Evolutionary conservation across 1,140 invertebrate genomes (phyloP), one percentile per base, ranked within the genome.

Genomic region (Pantala flavescens): DNA sequence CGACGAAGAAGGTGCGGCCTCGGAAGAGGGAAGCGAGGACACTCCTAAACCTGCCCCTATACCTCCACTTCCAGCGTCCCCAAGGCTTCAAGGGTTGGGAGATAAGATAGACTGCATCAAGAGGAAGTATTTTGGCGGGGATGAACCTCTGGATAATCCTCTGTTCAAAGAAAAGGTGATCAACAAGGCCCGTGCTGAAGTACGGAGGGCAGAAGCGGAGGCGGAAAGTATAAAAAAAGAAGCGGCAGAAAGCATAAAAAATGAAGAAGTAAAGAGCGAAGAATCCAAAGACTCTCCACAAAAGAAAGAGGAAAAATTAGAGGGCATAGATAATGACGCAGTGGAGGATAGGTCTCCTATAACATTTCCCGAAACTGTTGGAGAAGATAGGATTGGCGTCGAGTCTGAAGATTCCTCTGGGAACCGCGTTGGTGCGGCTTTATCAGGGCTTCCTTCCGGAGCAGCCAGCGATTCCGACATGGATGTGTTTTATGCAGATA

Each of bases 51-150:
- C n/a, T 1, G 49, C 49, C 5, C 49, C 49, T 5, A 63, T 21
- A 3, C 49, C 49, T 21, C 49, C 49, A 63, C 49, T 12, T 21
- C 49, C 49, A 12, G 3, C 49, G 5, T 19, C 49, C 3, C 84
- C 84, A 9, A 81, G 85, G 75, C 77, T 88, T 14, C 76, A 76
- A 71, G 87, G 87, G 14, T 81, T 92, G 12, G 90, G 90, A 7
- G 87, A 91, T 77, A 89, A 88, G 82, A 87, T 93, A n/a, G 87
- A 90, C 76, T 93, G 91, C 79, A 90, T 90, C 81, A 36, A 24
- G 10, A 82, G 82, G 5, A 90, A 90, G 83, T 91, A 88, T 82
- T 92, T 92, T 78, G 91, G 89, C 49, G 91, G 89, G 63, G 81
- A 85, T 71, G 86, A 91, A 81, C 91, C 90, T 3, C 81, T 92